These are phyloP conservation scores for Tauraco erythrolophus DNA, from an alignment of 2,113 vertebrate species.

Conservation along the genomic window DNA sequence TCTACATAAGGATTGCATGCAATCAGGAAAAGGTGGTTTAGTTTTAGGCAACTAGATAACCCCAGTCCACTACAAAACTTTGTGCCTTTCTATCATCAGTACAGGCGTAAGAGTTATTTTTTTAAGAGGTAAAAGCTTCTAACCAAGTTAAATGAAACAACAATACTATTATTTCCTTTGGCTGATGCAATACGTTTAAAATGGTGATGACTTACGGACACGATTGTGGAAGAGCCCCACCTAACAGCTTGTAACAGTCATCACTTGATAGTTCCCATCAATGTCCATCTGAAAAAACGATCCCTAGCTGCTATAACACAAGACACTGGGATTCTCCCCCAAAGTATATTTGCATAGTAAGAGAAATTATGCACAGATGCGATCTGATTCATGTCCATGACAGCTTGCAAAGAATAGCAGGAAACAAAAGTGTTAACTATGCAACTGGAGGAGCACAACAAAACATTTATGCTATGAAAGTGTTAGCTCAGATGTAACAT, in stretches of 20 bases:
- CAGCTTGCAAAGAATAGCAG: not conserved
- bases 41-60: not conserved
- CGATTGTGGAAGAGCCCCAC: not conserved
- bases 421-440: not conserved
- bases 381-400: not conserved
- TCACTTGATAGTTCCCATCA: not conserved
- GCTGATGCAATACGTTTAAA: not conserved
- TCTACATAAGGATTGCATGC: not conserved
- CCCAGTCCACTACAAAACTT: not conserved
- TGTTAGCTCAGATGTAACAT: not conserved
- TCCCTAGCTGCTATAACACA: not conserved
- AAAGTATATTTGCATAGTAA: not conserved
- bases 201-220: not conserved
- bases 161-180: not conserved
- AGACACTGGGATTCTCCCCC: not conserved
- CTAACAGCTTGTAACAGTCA: not conserved
- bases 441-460: not conserved
- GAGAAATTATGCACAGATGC: not conserved
- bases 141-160: not conserved
- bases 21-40: not conserved
- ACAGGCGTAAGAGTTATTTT: not conserved
- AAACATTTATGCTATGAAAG: not conserved
- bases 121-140: not conserved
- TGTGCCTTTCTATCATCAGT: not conserved
- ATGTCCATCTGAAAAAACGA: not conserved